Percentiles rank a stretch among this genome's conserved stretches.
These are phyloP conservation scores for Steinernema feltiae DNA, from an alignment of 1,140 invertebrate species.

Conservation along the genomic window DNA sequence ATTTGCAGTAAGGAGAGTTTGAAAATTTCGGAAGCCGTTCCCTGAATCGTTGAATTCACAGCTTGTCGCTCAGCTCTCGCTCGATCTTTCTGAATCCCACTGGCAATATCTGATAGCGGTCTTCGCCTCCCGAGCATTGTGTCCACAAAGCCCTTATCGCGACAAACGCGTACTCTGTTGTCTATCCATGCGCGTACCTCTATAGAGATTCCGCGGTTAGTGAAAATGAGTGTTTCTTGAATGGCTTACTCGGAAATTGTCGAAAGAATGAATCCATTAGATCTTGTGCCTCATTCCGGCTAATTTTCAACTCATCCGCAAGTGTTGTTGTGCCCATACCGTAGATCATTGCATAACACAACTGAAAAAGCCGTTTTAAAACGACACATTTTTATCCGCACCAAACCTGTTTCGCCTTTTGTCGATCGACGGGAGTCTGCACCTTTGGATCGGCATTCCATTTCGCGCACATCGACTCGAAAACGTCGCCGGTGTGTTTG, in stretches of 20 bases:
- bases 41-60: slow-evolving; percentile 87
- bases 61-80: slow-evolving; percentile 87
- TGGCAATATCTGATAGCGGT: slow-evolving; percentile 61
- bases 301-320: slow-evolving; percentile 73
- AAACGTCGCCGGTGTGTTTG: slow-evolving; percentile 71
- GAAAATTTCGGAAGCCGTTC: slow-evolving; percentile 86
- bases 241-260: slow-evolving; percentile 70
- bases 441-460: slow-evolving; percentile 68
- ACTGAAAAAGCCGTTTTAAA: slow-evolving; percentile 60
- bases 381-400: background rate
- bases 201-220: too few relatives aligned
- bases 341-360: slow-evolving; percentile 94
- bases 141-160: slow-evolving; percentile 71
- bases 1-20: slow-evolving; percentile 81
- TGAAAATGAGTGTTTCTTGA: too few relatives aligned
- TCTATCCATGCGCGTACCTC: slow-evolving; percentile 40
- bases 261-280: slow-evolving; percentile 77
- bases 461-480: slow-evolving; percentile 75
- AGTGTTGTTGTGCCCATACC: slow-evolving; percentile 85
- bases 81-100: slow-evolving; percentile 65
- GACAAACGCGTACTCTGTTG: slow-evolving; percentile 66
- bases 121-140: slow-evolving; percentile 75
- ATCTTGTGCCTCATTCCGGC: slow-evolving; percentile 71
- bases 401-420: slow-evolving; percentile 35
- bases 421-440: slow-evolving; percentile 59